Evolutionary conservation across 2,888 invertebrate species (phyloP).

Genomic region (Pelosia muscerda): DNA sequence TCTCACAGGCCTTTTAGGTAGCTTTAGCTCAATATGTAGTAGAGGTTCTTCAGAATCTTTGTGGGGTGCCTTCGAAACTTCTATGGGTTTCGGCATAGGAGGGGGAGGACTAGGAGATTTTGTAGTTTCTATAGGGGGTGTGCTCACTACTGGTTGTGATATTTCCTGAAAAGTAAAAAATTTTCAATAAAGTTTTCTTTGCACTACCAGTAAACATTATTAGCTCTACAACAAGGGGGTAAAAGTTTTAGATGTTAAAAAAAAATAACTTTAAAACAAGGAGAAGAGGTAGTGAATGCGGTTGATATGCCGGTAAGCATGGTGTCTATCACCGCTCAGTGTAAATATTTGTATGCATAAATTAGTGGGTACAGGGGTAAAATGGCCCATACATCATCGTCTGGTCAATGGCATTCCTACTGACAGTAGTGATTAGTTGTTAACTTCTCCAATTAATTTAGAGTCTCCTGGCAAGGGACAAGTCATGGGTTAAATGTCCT

Average conservation of each 20-base stretch:
- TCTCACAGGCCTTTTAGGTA: slow-evolving; percentile 81
- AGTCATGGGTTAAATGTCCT: too few species aligned
- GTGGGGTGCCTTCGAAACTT: slow-evolving; percentile 45
- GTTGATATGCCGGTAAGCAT: too few species aligned
- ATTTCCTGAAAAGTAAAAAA: slow-evolving; percentile 67
- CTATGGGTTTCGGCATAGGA: slow-evolving; percentile 32
- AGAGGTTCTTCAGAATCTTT: slow-evolving; percentile 66
- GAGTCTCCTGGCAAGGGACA: too few species aligned
- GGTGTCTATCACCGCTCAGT: too few species aligned
- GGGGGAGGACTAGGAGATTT: slow-evolving; percentile 52
- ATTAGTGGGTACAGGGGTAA: too few species aligned
- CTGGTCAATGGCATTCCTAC: too few species aligned
- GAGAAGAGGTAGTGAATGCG: too few species aligned
- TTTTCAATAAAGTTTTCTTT: not conserved
- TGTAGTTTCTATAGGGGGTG: slow-evolving; percentile 60
- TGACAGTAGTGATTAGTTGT: too few species aligned
- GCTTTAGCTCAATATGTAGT: slow-evolving; percentile 81
- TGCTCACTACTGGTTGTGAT: slow-evolving; percentile 62
- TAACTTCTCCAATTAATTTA: too few species aligned
- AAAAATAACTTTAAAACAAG: not conserved
- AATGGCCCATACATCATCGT: too few species aligned
- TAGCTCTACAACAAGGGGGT: not conserved
- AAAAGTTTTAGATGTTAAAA: too few species aligned
- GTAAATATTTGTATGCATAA: too few species aligned
- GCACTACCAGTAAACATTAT: not conserved